Evolutionary conservation across 2,888 invertebrate genomes (phyloP), one percentile per base, ranked within the genome.

Genomic region (Erpobdella octoculata): DNA sequence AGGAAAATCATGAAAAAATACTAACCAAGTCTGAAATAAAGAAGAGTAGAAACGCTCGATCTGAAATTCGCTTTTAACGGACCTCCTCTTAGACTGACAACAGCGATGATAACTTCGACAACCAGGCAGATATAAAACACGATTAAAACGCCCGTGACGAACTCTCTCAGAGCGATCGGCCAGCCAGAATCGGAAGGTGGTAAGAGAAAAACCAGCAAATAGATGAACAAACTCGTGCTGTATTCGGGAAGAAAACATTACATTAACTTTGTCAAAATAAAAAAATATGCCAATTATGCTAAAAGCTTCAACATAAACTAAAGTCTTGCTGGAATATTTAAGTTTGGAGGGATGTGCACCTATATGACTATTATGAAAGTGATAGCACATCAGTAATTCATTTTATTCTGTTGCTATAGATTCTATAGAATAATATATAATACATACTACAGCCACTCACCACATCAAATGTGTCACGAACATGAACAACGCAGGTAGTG

Each of bases 11-110:
- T n/a, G n/a, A n/a, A n/a, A n/a, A n/a, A n/a, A n/a, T n/a, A 72
- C 70, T 1, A 8, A 72, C 72, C 72, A 21, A 72, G 53, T 37
- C 70, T 46, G 37, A 72, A 21, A 35, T 72, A 72, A n/a, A 72
- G 59, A n/a, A 72, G 46, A 25, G 35, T 69, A 36, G 37, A 37
- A n/a, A 72, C 59, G 28, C 35, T 31, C 12, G 64, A 38, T 33
- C 72, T 58, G 21, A 46, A 21, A 25, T 64, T 31, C 12, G 46
- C 48, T 18, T 64, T 62, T 35, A 72, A 18, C 15, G 69, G 41
- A n/a, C 64, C 61, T 15, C 72, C 72, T 53, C 72, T 38, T 8
- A 33, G n/a, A 37, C 72, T 72, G 46, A 37, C 28, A 6, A 70
- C 31, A 1, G 68, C 70, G 4, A 46, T 59, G n/a, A 35, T n/a